Conservation (phyloP, 2,797 vertebrate genomes). For the Streptopelia turtur region DNA sequence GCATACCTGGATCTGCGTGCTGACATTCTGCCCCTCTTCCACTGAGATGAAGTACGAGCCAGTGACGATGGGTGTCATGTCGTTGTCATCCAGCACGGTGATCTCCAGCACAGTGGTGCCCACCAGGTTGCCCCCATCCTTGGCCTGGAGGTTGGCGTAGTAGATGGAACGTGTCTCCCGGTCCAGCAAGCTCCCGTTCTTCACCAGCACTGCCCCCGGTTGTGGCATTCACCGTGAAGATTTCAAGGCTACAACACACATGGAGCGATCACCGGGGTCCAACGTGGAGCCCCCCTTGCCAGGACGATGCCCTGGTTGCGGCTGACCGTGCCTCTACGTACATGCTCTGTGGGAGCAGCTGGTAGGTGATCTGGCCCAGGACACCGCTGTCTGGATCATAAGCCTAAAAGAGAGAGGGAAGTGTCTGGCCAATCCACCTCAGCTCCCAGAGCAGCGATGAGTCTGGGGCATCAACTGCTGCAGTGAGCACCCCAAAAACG, state of each 20-base stretch:
- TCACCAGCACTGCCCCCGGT: conserved; percentile 81
- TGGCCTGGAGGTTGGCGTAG: conserved; percentile 87
- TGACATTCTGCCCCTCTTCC: conserved; percentile 74
- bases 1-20: conserved; percentile 65
- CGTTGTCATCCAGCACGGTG: conserved; percentile 86
- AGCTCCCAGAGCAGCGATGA: neutral
- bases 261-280: neutral
- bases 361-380: conserved; percentile 83
- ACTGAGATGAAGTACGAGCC: conserved; percentile 81
- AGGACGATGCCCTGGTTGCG: fast-evolving
- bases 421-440: neutral
- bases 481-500: neutral
- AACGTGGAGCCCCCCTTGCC: neutral
- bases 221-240: conserved; percentile 77
- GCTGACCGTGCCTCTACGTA: conserved; percentile 63
- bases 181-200: conserved; percentile 78
- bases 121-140: conserved; percentile 73
- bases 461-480: neutral
- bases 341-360: conserved; percentile 86
- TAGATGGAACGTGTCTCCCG: conserved; percentile 83
- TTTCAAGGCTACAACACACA: conserved; percentile 63
- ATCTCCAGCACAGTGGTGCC: conserved; percentile 85
- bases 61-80: conserved; percentile 78
- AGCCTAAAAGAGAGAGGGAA: conserved; percentile 79
- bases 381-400: conserved; percentile 85